Evolutionary conservation across 1,140 invertebrate genomes (phyloP).

Genomic region (Samia ricini): DNA sequence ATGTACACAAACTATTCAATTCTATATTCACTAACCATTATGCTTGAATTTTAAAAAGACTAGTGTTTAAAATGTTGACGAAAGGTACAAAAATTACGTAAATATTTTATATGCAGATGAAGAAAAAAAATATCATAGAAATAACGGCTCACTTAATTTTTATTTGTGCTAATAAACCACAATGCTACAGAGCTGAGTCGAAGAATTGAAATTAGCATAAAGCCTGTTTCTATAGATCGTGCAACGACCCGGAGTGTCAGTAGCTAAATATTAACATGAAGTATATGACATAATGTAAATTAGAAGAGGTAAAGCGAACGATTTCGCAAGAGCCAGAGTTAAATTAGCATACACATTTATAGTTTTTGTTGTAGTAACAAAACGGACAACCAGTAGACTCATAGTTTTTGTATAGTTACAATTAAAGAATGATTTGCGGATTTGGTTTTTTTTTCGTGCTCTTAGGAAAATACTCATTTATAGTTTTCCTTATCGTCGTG

Average conservation of each 20-base stretch:
- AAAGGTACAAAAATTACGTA: no score
- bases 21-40: no score
- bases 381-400: slow-evolving; percentile 47
- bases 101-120: no score
- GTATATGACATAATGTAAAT: slow-evolving; percentile 68
- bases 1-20: no score
- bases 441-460: not conserved
- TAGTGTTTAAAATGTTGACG: no score
- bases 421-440: not conserved
- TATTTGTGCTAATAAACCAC: not conserved
- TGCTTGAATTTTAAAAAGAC: no score
- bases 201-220: slow-evolving; percentile 24
- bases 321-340: slow-evolving; percentile 47
- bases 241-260: slow-evolving; percentile 35
- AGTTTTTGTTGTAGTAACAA: slow-evolving; percentile 58
- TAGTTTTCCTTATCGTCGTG: slow-evolving; percentile 2
- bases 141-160: no score
- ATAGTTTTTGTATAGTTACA: slow-evolving; percentile 32
- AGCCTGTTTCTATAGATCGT: slow-evolving; percentile 23
- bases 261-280: slow-evolving; percentile 59
- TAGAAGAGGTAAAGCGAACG: slow-evolving; percentile 35
- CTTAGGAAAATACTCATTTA: slow-evolving; percentile 16
- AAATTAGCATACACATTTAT: slow-evolving; percentile 57
- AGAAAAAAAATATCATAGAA: no score
- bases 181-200: not conserved